A percentile compares a stretch with the other conserved stretches of the same genome.
phyloP scores from a whole-genome alignment of 2,888 invertebrate genomes.

The Danaus chrysippus region DNA sequence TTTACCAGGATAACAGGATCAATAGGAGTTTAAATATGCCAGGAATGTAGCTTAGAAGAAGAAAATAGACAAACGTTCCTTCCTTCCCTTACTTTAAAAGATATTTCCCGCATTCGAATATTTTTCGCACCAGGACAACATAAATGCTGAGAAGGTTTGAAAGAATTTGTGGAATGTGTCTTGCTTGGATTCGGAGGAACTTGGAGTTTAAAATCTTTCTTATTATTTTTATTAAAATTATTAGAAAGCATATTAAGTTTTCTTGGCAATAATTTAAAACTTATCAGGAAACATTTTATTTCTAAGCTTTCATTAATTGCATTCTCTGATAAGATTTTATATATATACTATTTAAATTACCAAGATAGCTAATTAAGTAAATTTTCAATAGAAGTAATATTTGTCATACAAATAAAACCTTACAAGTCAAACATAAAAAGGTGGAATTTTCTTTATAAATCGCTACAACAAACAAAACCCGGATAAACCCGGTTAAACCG shows the following conservation, averaged over 20 bases:
- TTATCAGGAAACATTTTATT: no score
- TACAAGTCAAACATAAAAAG: no score
- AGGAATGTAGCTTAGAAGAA: slow-evolving; percentile 47
- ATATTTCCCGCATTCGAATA: slow-evolving; percentile 77
- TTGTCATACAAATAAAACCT: no score
- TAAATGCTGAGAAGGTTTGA: slow-evolving; percentile 36
- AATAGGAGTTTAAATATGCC: slow-evolving; percentile 51
- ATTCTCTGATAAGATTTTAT: no score
- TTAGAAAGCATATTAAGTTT: no score
- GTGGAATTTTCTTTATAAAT: no score
- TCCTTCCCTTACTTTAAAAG: slow-evolving; percentile 58
- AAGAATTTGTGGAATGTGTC: slow-evolving; percentile 45
- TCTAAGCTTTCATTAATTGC: no score
- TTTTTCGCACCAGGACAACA: slow-evolving; percentile 68
- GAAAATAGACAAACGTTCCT: slow-evolving; percentile 32
- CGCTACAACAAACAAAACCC: slow-evolving; percentile 20
- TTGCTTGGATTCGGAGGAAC: slow-evolving; percentile 19
- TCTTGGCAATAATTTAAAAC: no score
- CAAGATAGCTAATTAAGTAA: no score
- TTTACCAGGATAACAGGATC: slow-evolving; percentile 56
- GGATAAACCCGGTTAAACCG: slow-evolving; percentile 62
- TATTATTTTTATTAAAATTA: no score
- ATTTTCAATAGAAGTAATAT: no score
- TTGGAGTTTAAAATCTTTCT: neutral
- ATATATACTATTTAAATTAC: no score